phyloP scores from a whole-genome alignment of 2,888 invertebrate genomes.

The Apodemia duryi region DNA sequence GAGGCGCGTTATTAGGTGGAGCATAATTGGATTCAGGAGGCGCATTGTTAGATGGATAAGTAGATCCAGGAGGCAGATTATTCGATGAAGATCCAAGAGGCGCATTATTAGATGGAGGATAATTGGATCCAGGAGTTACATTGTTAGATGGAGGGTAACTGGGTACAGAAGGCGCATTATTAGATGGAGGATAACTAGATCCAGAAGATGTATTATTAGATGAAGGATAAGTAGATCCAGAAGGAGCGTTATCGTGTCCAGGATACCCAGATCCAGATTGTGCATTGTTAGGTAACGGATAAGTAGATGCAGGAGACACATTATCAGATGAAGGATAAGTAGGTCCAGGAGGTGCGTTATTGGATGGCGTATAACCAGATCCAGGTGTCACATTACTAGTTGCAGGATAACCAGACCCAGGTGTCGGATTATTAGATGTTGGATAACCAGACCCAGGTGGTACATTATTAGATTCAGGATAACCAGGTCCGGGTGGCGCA shows the following conservation, averaged over 20 bases:
- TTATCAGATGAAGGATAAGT: not conserved
- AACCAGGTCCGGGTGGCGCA: slow-evolving; percentile 36
- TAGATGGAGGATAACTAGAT: not conserved
- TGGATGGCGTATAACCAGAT: slow-evolving; percentile 34
- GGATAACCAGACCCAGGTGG: slow-evolving; percentile 44
- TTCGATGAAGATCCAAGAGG: slow-evolving; percentile 33
- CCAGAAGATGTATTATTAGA: not conserved
- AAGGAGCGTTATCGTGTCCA: not conserved
- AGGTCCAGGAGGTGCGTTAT: not conserved
- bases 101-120: slow-evolving; percentile 32
- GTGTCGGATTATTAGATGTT: slow-evolving; percentile 39
- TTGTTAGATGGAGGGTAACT: not conserved
- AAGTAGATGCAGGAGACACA: not conserved
- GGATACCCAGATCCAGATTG: not conserved
- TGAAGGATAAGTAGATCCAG: not conserved
- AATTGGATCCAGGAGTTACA: not conserved
- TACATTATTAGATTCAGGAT: slow-evolving; percentile 23
- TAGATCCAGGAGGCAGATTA: slow-evolving; percentile 27
- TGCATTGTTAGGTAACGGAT: not conserved
- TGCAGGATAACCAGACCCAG: slow-evolving; percentile 32
- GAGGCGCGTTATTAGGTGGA: slow-evolving; percentile 46
- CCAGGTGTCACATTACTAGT: not conserved
- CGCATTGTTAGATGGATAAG: slow-evolving; percentile 43
- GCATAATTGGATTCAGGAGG: slow-evolving; percentile 43
- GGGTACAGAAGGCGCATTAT: not conserved